Conservation (phyloP, 2,797 vertebrate species). For the Anomalospiza imberbis region DNA sequence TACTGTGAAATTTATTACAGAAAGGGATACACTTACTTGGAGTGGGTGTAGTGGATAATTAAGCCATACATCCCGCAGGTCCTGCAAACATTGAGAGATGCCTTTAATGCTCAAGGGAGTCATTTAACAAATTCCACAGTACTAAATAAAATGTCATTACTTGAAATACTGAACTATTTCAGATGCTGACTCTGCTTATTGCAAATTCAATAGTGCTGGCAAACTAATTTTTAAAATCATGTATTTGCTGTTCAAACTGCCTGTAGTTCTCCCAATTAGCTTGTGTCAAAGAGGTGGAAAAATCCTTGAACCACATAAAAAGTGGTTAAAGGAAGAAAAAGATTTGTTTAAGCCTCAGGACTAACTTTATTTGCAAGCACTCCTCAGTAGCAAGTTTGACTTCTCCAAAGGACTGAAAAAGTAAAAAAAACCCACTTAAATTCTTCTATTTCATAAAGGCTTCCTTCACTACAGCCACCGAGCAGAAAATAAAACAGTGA, state of each 20-base stretch:
- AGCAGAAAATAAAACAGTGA: background rate
- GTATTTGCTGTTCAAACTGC: conserved; percentile 69
- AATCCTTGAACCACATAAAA: conserved; percentile 49
- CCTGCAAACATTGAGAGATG: conserved; percentile 81
- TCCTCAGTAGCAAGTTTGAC: conserved; percentile 2
- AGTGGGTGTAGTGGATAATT: conserved; percentile 96
- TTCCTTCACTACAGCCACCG: background rate
- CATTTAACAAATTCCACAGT: conserved; percentile 74
- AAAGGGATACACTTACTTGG: conserved; percentile 83
- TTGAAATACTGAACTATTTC: conserved; percentile 77
- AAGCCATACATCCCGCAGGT: conserved; percentile 96
- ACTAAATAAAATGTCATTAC: conserved; percentile 80
- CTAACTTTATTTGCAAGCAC: conserved; percentile 42
- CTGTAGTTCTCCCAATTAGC: conserved; percentile 70
- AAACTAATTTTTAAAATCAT: conserved; percentile 73
- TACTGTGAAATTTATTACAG: conserved; percentile 55
- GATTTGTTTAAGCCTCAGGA: conserved; percentile 52
- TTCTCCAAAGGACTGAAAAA: background rate
- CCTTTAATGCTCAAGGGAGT: conserved; percentile 73
- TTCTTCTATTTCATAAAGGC: background rate
- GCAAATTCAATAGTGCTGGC: conserved; percentile 76
- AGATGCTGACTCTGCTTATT: conserved; percentile 76
- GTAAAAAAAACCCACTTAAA: background rate
- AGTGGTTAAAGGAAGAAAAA: conserved; percentile 48
- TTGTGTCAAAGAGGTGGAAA: conserved; percentile 61